These are phyloP conservation scores for Eciton burchellii DNA, from an alignment of 1,140 invertebrate species.

Conservation along the genomic window DNA sequence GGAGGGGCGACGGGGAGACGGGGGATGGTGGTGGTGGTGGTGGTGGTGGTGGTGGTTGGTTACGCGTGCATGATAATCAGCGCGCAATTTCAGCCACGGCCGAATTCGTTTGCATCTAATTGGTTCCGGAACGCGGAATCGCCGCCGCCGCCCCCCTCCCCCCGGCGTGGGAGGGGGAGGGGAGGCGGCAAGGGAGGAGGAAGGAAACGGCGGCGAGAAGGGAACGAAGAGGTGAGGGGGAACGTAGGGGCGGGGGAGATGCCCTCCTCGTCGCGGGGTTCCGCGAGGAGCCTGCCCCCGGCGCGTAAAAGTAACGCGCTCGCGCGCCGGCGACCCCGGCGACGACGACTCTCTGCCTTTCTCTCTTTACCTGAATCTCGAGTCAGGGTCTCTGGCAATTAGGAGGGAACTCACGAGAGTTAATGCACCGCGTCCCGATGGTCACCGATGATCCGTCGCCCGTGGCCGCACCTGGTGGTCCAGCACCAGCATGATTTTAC, in stretches of 20 bases:
- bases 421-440: slow-evolving; percentile 63
- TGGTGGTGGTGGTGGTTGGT: too few species aligned
- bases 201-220: background rate
- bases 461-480: slow-evolving; percentile 63
- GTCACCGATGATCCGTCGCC: slow-evolving; percentile 70
- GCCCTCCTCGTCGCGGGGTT: too few species aligned
- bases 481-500: slow-evolving; percentile 70
- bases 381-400: slow-evolving; percentile 52
- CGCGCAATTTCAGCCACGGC: slow-evolving; percentile 5
- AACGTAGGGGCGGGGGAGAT: too few species aligned
- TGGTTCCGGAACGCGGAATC: background rate
- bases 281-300: too few species aligned
- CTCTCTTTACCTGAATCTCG: slow-evolving; percentile 62
- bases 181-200: too few species aligned
- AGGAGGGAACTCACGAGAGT: slow-evolving; percentile 70
- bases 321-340: background rate
- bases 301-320: background rate
- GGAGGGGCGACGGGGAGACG: too few species aligned
- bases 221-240: too few species aligned
- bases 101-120: slow-evolving; percentile 59
- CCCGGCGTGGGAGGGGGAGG: too few species aligned
- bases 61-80: slow-evolving; percentile 40
- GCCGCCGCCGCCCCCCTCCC: background rate
- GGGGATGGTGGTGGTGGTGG: too few species aligned
- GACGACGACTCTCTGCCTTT: slow-evolving; percentile 63